Evolutionary conservation across 1,140 invertebrate genomes (phyloP).

Genomic region (Druon quercuslanigerum): DNA sequence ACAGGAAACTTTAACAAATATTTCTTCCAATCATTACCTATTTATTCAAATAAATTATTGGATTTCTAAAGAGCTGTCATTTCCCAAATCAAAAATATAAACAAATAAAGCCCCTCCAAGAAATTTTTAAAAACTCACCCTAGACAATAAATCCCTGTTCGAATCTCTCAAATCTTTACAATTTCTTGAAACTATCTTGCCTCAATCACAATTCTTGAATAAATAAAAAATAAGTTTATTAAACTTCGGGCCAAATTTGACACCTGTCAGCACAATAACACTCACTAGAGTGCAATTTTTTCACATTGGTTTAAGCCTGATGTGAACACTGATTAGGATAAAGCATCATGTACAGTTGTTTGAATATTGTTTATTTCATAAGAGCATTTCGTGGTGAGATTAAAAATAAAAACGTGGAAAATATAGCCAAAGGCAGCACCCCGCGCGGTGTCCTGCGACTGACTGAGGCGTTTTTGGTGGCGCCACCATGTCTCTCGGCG

Average conservation of each 20-base stretch:
- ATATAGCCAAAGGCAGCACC: conserved; percentile 51
- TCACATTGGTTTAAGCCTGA: not conserved
- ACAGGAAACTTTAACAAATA: not conserved
- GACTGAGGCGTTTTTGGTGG: conserved; percentile 69
- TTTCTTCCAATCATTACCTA: not conserved
- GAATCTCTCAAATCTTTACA: no score
- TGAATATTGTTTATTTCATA: not conserved
- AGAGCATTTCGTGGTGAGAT: not conserved
- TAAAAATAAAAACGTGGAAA: conserved; percentile 40
- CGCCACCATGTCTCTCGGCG: conserved; percentile 73
- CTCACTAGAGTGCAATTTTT: not conserved
- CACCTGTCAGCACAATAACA: conserved; percentile 15
- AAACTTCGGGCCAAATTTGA: not conserved
- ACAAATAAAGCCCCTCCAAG: not conserved
- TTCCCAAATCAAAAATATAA: not conserved
- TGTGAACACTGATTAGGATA: not conserved
- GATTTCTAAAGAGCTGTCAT: conserved; percentile 2
- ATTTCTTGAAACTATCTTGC: no score
- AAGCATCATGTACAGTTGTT: not conserved
- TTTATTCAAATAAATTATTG: not conserved
- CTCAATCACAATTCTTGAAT: no score
- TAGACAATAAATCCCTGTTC: no score
- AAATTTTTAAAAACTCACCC: no score
- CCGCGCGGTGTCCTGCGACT: conserved; percentile 71
- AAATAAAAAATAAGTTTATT: no score